Base-by-base conservation (phyloP, 2,888 invertebrate genomes). In the Dicyrtoma fusca region DNA sequence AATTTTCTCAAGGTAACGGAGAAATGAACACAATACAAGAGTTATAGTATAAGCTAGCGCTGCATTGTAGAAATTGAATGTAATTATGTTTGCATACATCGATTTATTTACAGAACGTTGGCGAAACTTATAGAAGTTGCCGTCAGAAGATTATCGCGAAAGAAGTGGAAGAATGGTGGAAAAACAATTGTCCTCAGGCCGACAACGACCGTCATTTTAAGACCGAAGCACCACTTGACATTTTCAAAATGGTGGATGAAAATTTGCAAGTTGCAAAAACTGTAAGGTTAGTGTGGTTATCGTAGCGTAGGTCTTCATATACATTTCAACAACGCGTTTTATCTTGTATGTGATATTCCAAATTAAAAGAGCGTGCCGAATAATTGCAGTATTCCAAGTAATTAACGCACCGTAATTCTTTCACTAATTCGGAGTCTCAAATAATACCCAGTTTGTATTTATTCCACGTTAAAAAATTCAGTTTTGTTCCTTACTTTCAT, bases 231-330 rank as follows among this genome's bases (percentile, higher is more conserved):
- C 97, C 98, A 4, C 92, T 97, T 75, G 95, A 97, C 74, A 92
- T 98, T 77, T 97, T 97, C 85, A 94, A 97, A 85, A 98, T 99
- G 97, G 93, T 98, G 76, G 95, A 97, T 85, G 97, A 98, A 85
- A 95, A 97, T 87, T 87, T 98, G 74, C 91, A 93, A 83, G 88
- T 89, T 0, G 85, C 87, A 1, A 85, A 85, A 82, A 87, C 87
- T 5, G 87, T 87, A 47, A 85, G 84, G 82, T 82, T 72, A 66
- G n/a, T n/a, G n/a, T n/a, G n/a, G n/a, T n/a, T n/a, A n/a, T n/a
- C n/a, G n/a, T n/a, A n/a, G n/a, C n/a, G n/a, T n/a, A n/a, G n/a
- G n/a, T n/a, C n/a, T n/a, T n/a, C n/a, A n/a, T n/a, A n/a, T n/a
- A n/a, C n/a, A n/a, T n/a, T 34, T 72, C 34, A 45, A 10, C 47